Percentiles rank a stretch among this genome's conserved stretches.
Conservation (phyloP, 2,888 invertebrate genomes). For the Cephus pygmeus region DNA sequence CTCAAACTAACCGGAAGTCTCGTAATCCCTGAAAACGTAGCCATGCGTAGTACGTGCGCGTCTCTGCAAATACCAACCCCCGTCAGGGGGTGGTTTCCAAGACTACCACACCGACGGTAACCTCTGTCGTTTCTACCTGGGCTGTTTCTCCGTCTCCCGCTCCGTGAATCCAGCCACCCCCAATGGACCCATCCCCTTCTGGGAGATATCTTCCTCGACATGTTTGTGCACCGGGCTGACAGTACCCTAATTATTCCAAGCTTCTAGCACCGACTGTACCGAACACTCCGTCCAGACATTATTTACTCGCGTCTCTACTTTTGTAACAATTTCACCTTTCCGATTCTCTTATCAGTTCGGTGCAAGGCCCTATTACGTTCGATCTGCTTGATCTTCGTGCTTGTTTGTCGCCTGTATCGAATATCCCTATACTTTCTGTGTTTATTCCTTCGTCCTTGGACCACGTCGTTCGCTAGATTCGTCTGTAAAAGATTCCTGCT, state of each 20-base stretch:
- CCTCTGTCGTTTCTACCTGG: background rate
- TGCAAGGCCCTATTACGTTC: background rate
- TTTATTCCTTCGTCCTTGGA: background rate
- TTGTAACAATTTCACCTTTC: background rate
- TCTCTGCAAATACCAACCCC: conserved; percentile 47
- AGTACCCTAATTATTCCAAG: background rate
- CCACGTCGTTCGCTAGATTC: too few relatives aligned
- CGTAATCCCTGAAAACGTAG: background rate
- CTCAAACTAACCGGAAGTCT: conserved; percentile 3
- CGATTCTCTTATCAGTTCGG: background rate
- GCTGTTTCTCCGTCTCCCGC: background rate
- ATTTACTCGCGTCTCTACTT: background rate
- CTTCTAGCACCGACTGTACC: background rate
- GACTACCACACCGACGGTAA: background rate
- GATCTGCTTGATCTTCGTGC: background rate
- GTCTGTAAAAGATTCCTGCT: background rate
- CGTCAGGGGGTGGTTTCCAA: background rate
- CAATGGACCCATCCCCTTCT: background rate
- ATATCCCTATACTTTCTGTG: background rate
- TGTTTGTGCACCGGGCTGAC: background rate
- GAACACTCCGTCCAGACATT: background rate
- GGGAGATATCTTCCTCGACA: background rate
- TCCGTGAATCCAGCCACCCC: background rate
- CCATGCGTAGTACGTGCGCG: conserved; percentile 43
- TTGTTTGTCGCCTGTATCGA: background rate